Base-by-base conservation (phyloP, 2,888 invertebrate species). In the Perizoma affinitatum region DNA sequence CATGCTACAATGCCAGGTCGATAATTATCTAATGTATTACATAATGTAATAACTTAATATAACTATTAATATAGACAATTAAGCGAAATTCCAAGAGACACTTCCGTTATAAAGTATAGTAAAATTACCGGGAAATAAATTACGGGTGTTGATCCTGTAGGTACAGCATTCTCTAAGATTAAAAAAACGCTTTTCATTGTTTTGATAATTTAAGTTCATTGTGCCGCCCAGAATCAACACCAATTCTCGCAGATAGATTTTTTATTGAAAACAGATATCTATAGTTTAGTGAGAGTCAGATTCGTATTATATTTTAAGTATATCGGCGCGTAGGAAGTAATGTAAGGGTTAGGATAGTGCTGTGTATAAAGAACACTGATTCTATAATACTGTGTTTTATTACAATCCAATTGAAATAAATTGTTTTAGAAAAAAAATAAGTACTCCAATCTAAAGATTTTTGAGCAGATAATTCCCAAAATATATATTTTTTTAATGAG, bases 341-440 rank as follows among this genome's bases (percentile, higher is more conserved):
- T 46, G 7, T 61, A 53, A 56, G 87, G 82, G 80, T 74, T 87
- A 88, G 87, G 82, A 67, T 84, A 90, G 79, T 78, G 79, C 81
- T 86, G 84, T 90, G 86, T 90, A 91, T 87, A 87, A 90, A 87
- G 82, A 88, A 87, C 84, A 88, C 86, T 86, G 86, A 88, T 91
- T 89, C 88, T 87, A 83, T 80, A 82, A 67, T 69, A 61, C 22
- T 69, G 69, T 72, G 72, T 86, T 85, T 87, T 76, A 82, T 80
- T 80, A 76, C 33, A 51, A 38, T 4, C 38, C 38, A 38, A 38
- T 38, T 22, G 22, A 1, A 22, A 22, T 2, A 22, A 22, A 1
- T 2, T 22, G 22, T 22, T 22, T 22, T 2, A n/a, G n/a, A 22
- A 22, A 22, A 22, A 22, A 22, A 22, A 22, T 22, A 22, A 22